Evolutionary conservation across 2,888 invertebrate species (phyloP).

Genomic region (Aleiodes alternator): DNA sequence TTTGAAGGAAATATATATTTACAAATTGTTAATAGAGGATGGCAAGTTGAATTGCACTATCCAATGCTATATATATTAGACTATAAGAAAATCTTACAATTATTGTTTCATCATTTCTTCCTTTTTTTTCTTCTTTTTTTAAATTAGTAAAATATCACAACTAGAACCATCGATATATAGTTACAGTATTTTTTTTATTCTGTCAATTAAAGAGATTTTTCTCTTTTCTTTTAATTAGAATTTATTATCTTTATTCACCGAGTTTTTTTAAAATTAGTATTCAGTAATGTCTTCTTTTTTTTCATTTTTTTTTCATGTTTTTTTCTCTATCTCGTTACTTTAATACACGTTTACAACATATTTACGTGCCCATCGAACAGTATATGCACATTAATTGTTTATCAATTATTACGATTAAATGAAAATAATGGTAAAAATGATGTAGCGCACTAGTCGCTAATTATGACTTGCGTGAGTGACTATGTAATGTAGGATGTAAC

Average conservation of each 20-base stretch:
- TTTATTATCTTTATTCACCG: constrained; percentile 30
- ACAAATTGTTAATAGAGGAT: constrained; percentile 55
- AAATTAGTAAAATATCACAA: constrained; percentile 73
- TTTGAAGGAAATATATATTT: constrained; percentile 61
- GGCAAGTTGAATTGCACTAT: not conserved
- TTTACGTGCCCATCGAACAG: no score
- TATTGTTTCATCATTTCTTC: constrained; percentile 60
- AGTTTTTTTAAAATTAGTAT: not conserved
- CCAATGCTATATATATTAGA: constrained; percentile 5
- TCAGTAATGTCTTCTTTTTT: not conserved
- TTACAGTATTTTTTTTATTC: constrained; percentile 64
- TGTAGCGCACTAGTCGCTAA: constrained; percentile 50
- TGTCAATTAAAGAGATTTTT: constrained; percentile 35
- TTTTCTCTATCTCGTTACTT: not conserved
- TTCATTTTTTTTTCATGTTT: not conserved
- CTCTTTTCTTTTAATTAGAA: constrained; percentile 31
- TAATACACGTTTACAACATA: no score
- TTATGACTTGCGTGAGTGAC: constrained; percentile 55
- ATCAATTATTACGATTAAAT: constrained; percentile 4
- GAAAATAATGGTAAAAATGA: constrained; percentile 21
- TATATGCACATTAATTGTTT: not conserved
- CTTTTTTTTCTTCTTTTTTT: constrained; percentile 36
- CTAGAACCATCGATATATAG: constrained; percentile 72
- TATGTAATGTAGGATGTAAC: constrained; percentile 40
- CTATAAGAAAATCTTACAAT: constrained; percentile 51